A percentile compares a stretch with the other conserved stretches of the same genome.
phyloP scores from a whole-genome alignment of 1,140 invertebrate species.

The Phthorimaea operculella region DNA sequence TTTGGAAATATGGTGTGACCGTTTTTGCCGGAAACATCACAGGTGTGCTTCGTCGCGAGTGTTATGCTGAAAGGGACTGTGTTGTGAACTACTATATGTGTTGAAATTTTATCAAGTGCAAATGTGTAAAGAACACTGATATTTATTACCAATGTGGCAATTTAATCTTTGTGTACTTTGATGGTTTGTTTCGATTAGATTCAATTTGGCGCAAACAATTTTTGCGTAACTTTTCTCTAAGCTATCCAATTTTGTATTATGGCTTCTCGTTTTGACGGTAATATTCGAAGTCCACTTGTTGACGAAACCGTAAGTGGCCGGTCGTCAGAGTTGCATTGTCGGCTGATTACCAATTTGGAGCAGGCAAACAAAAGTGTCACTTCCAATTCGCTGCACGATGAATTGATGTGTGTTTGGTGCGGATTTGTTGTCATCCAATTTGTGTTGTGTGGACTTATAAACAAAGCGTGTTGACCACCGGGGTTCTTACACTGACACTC shows the following conservation, averaged over 20 bases:
- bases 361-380: conserved; percentile 22
- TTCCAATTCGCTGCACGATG: conserved; percentile 34
- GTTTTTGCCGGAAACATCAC: neutral
- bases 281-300: too few relatives aligned
- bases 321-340: too few relatives aligned
- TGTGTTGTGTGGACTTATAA: neutral
- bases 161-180: too few relatives aligned
- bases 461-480: neutral
- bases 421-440: neutral
- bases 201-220: too few relatives aligned
- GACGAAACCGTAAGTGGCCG: too few relatives aligned
- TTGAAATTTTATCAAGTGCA: neutral
- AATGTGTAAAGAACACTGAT: neutral
- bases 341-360: too few relatives aligned
- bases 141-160: too few relatives aligned
- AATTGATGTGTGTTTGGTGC: conserved; percentile 24
- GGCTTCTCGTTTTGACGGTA: too few relatives aligned
- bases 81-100: neutral
- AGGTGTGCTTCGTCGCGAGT: conserved; percentile 15
- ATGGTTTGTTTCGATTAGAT: too few relatives aligned
- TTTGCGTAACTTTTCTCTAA: too few relatives aligned
- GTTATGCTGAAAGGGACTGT: conserved; percentile 17
- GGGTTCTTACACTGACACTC: neutral
- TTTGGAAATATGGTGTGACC: neutral
- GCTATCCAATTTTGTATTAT: too few relatives aligned